phyloP scores from a whole-genome alignment of 1,140 invertebrate genomes.

The Drusus annulatus region DNA sequence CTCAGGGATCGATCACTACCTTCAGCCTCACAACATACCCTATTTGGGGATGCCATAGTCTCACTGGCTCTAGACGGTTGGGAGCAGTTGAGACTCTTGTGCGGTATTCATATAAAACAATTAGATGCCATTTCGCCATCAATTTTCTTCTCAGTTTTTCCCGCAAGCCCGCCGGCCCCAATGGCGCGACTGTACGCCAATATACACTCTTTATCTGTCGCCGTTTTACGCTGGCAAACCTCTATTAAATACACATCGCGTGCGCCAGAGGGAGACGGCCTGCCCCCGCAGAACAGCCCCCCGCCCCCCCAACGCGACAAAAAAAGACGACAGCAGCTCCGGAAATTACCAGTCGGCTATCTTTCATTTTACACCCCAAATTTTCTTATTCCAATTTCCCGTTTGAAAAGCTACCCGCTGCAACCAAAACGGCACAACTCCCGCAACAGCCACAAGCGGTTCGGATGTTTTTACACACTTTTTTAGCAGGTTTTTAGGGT shows the following conservation, averaged over 20 bases:
- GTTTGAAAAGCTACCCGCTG: slow-evolving; percentile 59
- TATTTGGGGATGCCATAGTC: too few species aligned
- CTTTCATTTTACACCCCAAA: slow-evolving; percentile 72
- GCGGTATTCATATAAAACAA: too few species aligned
- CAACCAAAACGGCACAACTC: slow-evolving; percentile 37
- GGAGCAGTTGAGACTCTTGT: too few species aligned
- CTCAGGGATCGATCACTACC: too few species aligned
- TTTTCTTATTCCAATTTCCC: slow-evolving; percentile 73
- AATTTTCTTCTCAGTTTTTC: too few species aligned
- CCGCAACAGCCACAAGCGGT: slow-evolving; percentile 1
- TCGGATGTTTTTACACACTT: neutral
- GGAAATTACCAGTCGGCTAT: slow-evolving; percentile 63
- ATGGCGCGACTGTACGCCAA: slow-evolving; percentile 37
- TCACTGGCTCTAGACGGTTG: too few species aligned
- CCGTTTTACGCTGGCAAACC: slow-evolving; percentile 51
- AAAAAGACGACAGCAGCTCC: slow-evolving; percentile 46
- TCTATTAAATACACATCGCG: slow-evolving; percentile 35
- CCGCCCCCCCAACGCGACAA: slow-evolving; percentile 34
- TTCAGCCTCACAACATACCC: too few species aligned
- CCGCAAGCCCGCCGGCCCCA: neutral
- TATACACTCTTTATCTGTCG: slow-evolving; percentile 57
- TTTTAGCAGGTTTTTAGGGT: neutral
- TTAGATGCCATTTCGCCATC: too few species aligned
- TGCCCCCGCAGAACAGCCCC: neutral
- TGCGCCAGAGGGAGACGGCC: slow-evolving; percentile 46